Conservation (phyloP, 1,140 invertebrate genomes). For the Drosophila sproati region DNA sequence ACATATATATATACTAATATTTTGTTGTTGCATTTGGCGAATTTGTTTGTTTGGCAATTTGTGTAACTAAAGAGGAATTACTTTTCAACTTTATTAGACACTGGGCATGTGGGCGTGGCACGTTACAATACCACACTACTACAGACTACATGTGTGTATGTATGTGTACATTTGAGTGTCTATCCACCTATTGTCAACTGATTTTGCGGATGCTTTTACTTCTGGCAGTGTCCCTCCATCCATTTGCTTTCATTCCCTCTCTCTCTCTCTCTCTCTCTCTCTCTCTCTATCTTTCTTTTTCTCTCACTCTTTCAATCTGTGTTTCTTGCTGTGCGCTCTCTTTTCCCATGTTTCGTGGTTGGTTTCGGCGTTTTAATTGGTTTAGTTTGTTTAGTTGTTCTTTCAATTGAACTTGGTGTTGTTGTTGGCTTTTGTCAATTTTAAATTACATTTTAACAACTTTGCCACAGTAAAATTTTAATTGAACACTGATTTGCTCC, state of each 20-base stretch:
- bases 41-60: slow-evolving; percentile 80
- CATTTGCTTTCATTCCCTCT: background rate
- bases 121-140: slow-evolving; percentile 37
- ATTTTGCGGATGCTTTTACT: slow-evolving; percentile 54
- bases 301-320: background rate
- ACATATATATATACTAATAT: background rate
- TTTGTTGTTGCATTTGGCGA: slow-evolving; percentile 33
- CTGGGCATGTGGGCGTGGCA: slow-evolving; percentile 37
- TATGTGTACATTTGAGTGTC: slow-evolving; percentile 7
- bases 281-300: background rate
- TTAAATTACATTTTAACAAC: slow-evolving; percentile 69
- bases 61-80: slow-evolving; percentile 79
- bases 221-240: slow-evolving; percentile 9
- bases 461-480: slow-evolving; percentile 56
- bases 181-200: slow-evolving; percentile 35
- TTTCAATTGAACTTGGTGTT: slow-evolving; percentile 27
- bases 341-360: slow-evolving; percentile 44
- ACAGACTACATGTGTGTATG: slow-evolving; percentile 1
- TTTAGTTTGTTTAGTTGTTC: slow-evolving; percentile 28
- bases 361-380: slow-evolving; percentile 49
- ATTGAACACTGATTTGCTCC: slow-evolving; percentile 66
- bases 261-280: background rate
- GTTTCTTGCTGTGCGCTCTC: slow-evolving; percentile 8
- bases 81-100: slow-evolving; percentile 76
- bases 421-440: slow-evolving; percentile 55